Base-by-base conservation (phyloP, 2,888 invertebrate genomes). In the Tipula lateralis region DNA sequence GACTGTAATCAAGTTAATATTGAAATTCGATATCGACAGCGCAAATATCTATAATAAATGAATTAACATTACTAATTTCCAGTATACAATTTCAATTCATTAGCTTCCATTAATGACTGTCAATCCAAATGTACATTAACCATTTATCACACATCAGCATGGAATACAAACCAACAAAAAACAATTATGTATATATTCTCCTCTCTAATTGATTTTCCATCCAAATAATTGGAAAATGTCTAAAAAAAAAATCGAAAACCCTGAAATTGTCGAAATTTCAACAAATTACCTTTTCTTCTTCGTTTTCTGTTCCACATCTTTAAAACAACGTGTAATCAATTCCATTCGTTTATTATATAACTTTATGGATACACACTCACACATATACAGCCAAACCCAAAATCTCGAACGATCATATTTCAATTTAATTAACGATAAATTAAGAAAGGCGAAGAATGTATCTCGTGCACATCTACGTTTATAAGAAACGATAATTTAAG, bases 41-140 rank as follows among this genome's bases (percentile, higher is more conserved):
- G 44, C 44, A 16, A 5, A 50, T 32, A 32, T 32, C 9, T 39
- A 13, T 50, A n/a, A 50, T 16, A 50, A 50, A 50, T 50, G 44
- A 16, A 6, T 50, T 50, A 16, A 50, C 44, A 16, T 50, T 19
- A 50, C 44, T 50, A 50, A 50, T 50, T 16, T 50, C 44, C 44
- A 50, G 44, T 66, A 24, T 66, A 24, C 12, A 12, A 66, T 66
- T 66, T 66, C 66, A 66, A 24, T 66, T 66, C 66, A 66, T 66
- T 66, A 66, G 66, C 66, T 66, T 66, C 66, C 66, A 66, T 66
- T 66, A 66, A 66, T 66, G 66, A 66, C 66, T 66, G 66, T 66
- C 66, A 66, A 66, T 66, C 66, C 24, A 66, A 66, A 66, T 66
- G 66, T 66, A 66, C 66, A 66, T 66, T 66, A 66, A 66, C 24